phyloP scores from a whole-genome alignment of 2,888 invertebrate species.

The Athetis lepigone region DNA sequence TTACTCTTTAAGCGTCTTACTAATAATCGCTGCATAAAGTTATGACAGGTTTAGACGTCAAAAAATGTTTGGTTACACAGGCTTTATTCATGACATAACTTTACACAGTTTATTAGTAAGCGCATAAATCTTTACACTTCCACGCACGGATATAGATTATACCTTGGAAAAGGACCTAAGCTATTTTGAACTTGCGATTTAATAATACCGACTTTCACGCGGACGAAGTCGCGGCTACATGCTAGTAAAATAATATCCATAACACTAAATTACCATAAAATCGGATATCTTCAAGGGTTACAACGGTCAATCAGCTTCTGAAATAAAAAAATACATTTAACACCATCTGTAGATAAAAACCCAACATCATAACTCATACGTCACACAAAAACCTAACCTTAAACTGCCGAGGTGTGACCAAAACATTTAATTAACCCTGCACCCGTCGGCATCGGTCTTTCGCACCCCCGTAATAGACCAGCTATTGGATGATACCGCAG shows the following conservation, averaged over 20 bases:
- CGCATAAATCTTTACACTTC: too few relatives aligned
- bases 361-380: conserved; percentile 53
- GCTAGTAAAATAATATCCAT: neutral
- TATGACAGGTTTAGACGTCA: too few relatives aligned
- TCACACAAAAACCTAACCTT: conserved; percentile 44
- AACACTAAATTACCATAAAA: neutral
- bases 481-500: conserved; percentile 85
- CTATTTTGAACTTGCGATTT: too few relatives aligned
- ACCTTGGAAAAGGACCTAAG: too few relatives aligned
- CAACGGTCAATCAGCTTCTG: neutral
- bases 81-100: too few relatives aligned
- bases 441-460: conserved; percentile 79
- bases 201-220: too few relatives aligned
- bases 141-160: too few relatives aligned
- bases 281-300: neutral
- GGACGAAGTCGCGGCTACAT: too few relatives aligned
- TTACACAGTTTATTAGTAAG: too few relatives aligned
- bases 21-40: too few relatives aligned
- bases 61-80: too few relatives aligned
- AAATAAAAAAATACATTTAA: neutral
- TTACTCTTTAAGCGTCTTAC: too few relatives aligned
- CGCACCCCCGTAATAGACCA: conserved; percentile 82
- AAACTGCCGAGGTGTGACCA: conserved; percentile 62
- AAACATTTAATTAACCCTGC: conserved; percentile 77
- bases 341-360: conserved; percentile 12